Percentiles rank a stretch among this genome's conserved stretches.
Conservation (phyloP, 2,113 vertebrate genomes). For the Tauraco erythrolophus region DNA sequence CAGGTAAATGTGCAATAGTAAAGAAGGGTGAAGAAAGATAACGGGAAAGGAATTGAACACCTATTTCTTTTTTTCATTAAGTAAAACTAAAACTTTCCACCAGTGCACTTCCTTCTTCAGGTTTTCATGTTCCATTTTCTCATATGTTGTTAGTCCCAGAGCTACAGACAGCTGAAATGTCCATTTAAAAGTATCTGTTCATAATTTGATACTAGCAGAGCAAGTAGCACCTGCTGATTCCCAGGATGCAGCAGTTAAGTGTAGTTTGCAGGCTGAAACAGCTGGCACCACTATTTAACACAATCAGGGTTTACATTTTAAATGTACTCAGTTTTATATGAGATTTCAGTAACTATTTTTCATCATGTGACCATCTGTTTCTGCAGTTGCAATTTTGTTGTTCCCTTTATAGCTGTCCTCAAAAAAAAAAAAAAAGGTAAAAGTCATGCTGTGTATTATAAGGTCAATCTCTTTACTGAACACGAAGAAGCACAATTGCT, state of each 20-base stretch:
- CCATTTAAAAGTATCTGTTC: not conserved
- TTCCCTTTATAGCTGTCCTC: not conserved
- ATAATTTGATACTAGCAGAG: not conserved
- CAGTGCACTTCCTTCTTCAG: not conserved
- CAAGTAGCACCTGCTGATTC: conserved; percentile 25
- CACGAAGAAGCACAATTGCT: not conserved
- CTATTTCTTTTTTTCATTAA: not conserved
- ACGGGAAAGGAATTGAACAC: not conserved
- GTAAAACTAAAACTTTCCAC: not conserved
- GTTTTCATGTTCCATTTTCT: not conserved
- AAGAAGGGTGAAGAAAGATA: not conserved
- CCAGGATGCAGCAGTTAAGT: not conserved
- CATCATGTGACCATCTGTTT: conserved; percentile 49
- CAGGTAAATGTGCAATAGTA: not conserved
- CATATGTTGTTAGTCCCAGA: not conserved
- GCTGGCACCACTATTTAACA: conserved; percentile 3
- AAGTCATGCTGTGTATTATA: not conserved
- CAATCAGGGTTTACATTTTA: conserved; percentile 33
- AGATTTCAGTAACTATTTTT: conserved; percentile 35
- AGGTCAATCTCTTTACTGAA: not conserved
- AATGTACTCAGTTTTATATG: not conserved
- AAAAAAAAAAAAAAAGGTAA: not conserved
- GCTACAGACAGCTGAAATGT: not conserved
- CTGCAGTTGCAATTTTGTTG: not conserved
- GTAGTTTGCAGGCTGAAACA: conserved; percentile 3